Conservation (phyloP, 2,113 vertebrate genomes). For the Amazona vittata region DNA sequence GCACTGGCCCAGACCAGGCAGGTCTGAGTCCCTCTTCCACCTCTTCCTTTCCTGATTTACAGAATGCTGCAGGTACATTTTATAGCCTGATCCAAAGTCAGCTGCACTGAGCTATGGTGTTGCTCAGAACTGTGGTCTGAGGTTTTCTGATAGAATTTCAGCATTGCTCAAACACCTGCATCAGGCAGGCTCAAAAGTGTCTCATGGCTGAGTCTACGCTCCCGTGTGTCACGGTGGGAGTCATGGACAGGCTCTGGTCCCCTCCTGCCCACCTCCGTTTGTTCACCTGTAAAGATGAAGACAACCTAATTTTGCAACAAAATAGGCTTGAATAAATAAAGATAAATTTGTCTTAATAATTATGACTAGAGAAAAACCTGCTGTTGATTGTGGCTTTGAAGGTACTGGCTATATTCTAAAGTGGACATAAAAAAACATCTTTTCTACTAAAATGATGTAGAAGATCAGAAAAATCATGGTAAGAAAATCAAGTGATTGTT, state of each 20-base stretch:
- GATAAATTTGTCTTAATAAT: not conserved
- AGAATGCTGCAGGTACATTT: not conserved
- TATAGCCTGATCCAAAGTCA: not conserved
- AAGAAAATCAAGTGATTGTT: not conserved
- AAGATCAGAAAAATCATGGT: not conserved
- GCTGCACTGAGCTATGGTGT: not conserved
- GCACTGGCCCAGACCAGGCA: fast-evolving
- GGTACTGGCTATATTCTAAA: not conserved
- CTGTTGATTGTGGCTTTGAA: not conserved
- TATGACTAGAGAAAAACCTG: not conserved
- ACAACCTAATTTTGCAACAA: not conserved
- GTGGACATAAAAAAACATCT: not conserved
- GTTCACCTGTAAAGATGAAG: not conserved
- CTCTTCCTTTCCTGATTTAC: not conserved
- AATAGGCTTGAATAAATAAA: not conserved
- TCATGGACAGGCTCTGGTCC: fast-evolving
- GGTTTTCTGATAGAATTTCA: not conserved
- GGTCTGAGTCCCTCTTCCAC: not conserved
- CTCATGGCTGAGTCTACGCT: fast-evolving
- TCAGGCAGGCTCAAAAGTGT: not conserved
- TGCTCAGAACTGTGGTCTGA: not conserved
- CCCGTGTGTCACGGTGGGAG: fast-evolving
- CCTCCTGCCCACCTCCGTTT: not conserved
- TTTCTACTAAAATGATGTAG: not conserved
- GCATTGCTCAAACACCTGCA: not conserved